Conservation (phyloP, 2,113 vertebrate genomes). For the Ictidomys tridecemlineatus region DNA sequence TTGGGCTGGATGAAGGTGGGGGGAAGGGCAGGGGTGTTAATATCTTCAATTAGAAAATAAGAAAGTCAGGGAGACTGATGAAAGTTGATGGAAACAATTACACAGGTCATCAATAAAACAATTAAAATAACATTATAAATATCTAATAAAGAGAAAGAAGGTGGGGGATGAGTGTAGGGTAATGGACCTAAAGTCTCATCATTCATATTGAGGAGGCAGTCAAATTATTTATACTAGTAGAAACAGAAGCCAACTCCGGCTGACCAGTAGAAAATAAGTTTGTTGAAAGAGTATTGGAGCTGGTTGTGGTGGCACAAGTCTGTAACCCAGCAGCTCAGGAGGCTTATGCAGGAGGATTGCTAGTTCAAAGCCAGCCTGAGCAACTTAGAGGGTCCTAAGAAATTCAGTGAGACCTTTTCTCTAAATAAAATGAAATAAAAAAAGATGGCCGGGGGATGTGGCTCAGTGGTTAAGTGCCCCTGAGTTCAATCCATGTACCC, state of each 20-base stretch:
- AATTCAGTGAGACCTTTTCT: too few species aligned
- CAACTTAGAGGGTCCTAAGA: too few species aligned
- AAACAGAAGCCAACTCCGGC: background rate
- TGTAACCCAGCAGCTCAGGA: too few species aligned
- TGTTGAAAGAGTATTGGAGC: background rate
- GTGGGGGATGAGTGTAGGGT: background rate
- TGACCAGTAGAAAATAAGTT: background rate
- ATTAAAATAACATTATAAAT: background rate
- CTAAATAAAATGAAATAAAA: too few species aligned
- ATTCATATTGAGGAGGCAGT: background rate
- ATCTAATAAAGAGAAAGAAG: background rate
- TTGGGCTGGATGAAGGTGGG: background rate
- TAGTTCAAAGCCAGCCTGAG: too few species aligned
- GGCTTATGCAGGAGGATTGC: too few species aligned
- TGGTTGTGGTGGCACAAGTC: too few species aligned
- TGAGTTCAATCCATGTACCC: too few species aligned
- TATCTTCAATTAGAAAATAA: background rate
- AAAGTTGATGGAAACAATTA: constrained; percentile 6
- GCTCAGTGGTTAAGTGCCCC: too few species aligned
- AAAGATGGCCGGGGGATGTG: too few species aligned
- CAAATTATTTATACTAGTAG: background rate
- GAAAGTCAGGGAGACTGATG: background rate
- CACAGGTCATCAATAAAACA: background rate
- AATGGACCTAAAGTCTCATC: background rate
- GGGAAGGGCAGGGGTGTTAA: background rate